Evolutionary conservation across 2,888 invertebrate genomes (phyloP), one percentile per base, ranked within the genome.

Genomic region (Disparrhopalites patrizii): DNA sequence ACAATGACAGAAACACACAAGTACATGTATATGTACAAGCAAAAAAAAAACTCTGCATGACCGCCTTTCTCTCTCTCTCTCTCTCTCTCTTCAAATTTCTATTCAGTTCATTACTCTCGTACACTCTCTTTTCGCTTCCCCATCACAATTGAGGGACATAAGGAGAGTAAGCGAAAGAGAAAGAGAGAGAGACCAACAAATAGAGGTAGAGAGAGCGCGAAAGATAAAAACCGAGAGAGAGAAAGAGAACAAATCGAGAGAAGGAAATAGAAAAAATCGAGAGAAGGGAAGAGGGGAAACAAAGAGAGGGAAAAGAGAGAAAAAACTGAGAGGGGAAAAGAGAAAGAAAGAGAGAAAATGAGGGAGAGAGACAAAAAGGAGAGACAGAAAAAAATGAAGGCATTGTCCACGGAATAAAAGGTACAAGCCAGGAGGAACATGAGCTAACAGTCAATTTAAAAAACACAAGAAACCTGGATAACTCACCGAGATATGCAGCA

Each of bases 41-140:
- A n/a, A n/a, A n/a, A n/a, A n/a, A n/a, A n/a, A n/a, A n/a, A n/a
- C n/a, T 57, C 40, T 57, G 28, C 25, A 18, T 27, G 54, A 54
- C 54, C 54, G 31, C 31, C 54, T 31, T 47, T 58, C 58, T 58
- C 28, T 33, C 33, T 23, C 33, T 18, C 33, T n/a, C n/a, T n/a
- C n/a, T n/a, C n/a, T n/a, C n/a, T n/a, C n/a, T n/a, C n/a, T n/a
- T n/a, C 60, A 20, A n/a, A 30, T 15, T 47, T 28, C 40, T 33
- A 60, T 60, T 50, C 50, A 30, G 50, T 50, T 60, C 60, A 47
- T 50, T 60, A 60, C 50, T 54, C 54, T 38, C 20, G 38, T 23
- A 38, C 2, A 31, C 54, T 31, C 54, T n/a, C 54, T 20, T 31
- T 8, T 47, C 31, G n/a, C 54, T 55, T 31, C 31, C 30, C 54